Percentiles rank a stretch among this genome's conserved stretches.
These are phyloP conservation scores for Agrotis exclamationis DNA, from an alignment of 2,888 invertebrate genomes.

Conservation along the genomic window DNA sequence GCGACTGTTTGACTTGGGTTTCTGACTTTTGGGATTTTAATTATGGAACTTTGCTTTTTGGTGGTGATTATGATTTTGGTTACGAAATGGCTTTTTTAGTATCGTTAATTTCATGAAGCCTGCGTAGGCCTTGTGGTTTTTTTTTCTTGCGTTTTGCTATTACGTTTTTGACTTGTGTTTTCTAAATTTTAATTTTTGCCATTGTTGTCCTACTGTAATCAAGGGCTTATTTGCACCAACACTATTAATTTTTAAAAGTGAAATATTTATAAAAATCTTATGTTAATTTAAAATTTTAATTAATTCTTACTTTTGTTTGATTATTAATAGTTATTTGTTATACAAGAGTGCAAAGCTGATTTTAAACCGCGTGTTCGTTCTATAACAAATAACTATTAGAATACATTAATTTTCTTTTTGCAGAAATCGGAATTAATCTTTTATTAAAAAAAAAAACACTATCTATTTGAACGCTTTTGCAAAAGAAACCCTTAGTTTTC, in stretches of 20 bases:
- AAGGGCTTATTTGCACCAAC: too few species aligned
- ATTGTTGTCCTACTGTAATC: too few species aligned
- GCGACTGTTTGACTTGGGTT: conserved; percentile 5
- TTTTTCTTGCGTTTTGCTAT: too few species aligned
- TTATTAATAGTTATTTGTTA: too few species aligned
- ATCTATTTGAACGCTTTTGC: neutral
- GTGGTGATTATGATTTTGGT: neutral
- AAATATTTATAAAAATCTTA: neutral
- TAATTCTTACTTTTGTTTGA: neutral
- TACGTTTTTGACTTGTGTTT: too few species aligned
- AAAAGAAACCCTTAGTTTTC: conserved; percentile 18
- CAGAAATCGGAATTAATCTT: neutral
- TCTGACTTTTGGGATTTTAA: conserved; percentile 14
- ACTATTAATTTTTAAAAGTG: neutral
- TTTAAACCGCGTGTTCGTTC: too few species aligned
- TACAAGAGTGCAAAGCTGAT: too few species aligned
- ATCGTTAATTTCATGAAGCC: neutral
- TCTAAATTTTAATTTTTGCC: too few species aligned
- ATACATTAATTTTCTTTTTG: neutral
- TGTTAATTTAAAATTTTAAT: neutral
- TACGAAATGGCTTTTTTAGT: too few species aligned
- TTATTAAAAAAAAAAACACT: neutral
- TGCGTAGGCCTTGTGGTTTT: too few species aligned
- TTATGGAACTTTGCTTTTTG: neutral
- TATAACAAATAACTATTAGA: too few species aligned